Percentiles rank a stretch among this genome's conserved stretches.
Evolutionary conservation across 2,888 invertebrate genomes (phyloP).

Genomic region (Folsomia candida): DNA sequence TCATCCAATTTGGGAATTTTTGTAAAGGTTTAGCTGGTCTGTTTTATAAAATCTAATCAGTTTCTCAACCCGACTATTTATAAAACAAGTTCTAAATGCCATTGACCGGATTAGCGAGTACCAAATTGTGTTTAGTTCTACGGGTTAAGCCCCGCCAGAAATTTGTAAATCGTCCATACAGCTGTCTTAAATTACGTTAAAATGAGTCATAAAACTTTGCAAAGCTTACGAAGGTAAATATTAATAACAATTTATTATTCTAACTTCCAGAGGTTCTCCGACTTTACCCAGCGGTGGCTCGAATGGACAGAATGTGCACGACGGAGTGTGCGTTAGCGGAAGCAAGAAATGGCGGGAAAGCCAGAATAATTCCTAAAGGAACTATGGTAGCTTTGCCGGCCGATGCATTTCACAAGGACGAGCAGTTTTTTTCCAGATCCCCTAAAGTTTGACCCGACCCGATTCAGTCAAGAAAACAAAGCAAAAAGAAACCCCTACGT

Average conservation of each 20-base stretch:
- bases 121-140: no score
- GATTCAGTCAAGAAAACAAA: conserved; percentile 13
- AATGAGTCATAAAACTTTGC: no score
- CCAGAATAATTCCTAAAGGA: neutral
- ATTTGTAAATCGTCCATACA: no score
- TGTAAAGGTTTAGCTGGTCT: no score
- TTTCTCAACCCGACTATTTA: no score
- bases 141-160: no score
- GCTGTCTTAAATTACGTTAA: no score
- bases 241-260: neutral
- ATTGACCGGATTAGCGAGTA: no score
- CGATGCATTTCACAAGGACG: conserved; percentile 2
- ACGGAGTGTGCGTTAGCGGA: neutral
- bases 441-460: conserved; percentile 22
- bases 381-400: neutral
- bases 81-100: no score
- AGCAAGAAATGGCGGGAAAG: neutral
- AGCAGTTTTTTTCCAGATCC: no score
- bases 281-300: neutral
- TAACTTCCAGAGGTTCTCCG: conserved; percentile 4
- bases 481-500: conserved; percentile 10
- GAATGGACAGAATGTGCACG: neutral
- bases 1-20: neutral
- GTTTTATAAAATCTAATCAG: no score
- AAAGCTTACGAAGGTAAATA: no score